These are phyloP conservation scores for Syrista parreyssii DNA, from an alignment of 2,888 invertebrate species.

Conservation along the genomic window DNA sequence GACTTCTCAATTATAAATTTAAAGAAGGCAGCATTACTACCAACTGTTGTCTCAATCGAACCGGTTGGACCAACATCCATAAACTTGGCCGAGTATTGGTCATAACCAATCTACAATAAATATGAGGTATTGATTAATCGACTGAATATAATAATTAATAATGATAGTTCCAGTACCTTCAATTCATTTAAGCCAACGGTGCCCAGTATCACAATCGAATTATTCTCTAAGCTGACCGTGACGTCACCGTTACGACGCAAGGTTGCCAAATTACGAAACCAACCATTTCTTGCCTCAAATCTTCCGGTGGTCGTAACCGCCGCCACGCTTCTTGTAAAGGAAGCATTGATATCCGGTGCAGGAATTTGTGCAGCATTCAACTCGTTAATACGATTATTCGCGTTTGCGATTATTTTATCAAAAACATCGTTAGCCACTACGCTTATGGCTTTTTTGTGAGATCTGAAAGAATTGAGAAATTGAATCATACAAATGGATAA, in stretches of 20 bases:
- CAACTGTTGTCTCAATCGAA: conserved; percentile 14
- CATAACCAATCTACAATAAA: conserved; percentile 13
- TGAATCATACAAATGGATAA: no score
- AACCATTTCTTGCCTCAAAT: conserved; percentile 14
- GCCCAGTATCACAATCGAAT: conserved; percentile 13
- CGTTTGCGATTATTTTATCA: conserved; percentile 19
- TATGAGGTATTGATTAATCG: background rate
- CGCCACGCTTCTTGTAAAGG: conserved; percentile 18
- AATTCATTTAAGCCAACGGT: conserved; percentile 14
- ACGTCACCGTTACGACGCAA: conserved; percentile 16
- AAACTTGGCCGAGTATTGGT: conserved; percentile 15
- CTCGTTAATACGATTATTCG: conserved; percentile 20
- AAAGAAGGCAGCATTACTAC: conserved; percentile 14
- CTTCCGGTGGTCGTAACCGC: conserved; percentile 16
- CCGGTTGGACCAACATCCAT: conserved; percentile 18
- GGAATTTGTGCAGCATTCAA: conserved; percentile 8
- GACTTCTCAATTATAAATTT: conserved; percentile 19
- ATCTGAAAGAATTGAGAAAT: conserved; percentile 2
- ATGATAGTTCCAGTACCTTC: conserved; percentile 5
- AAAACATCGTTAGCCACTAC: conserved; percentile 19
- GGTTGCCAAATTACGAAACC: conserved; percentile 12
- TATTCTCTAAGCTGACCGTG: conserved; percentile 13
- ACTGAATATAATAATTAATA: background rate
- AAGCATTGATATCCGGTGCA: conserved; percentile 15
- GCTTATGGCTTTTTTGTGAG: conserved; percentile 18